These are phyloP conservation scores for Volucella bombylans DNA, from an alignment of 2,888 invertebrate species.

Conservation along the genomic window DNA sequence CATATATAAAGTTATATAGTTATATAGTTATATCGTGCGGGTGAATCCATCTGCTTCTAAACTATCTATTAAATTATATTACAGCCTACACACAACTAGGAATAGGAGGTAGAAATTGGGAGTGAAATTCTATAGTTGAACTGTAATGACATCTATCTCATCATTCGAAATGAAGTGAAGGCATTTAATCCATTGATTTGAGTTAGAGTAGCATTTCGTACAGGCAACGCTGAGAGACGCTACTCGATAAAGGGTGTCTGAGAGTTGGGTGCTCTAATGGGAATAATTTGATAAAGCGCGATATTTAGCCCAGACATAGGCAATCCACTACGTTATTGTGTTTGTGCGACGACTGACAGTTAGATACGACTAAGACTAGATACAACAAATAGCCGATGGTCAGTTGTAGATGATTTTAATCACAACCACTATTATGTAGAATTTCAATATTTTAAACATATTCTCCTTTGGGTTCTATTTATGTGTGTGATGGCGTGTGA, in stretches of 20 bases:
- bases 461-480: conserved; percentile 30
- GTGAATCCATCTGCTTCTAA: conserved; percentile 62
- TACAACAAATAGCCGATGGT: conserved; percentile 13
- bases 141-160: conserved; percentile 58
- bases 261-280: conserved; percentile 43
- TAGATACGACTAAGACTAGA: conserved; percentile 13
- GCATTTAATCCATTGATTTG: conserved; percentile 71
- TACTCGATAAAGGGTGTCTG: conserved; percentile 59
- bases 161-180: conserved; percentile 61
- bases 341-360: background rate
- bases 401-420: conserved; percentile 42
- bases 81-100: conserved; percentile 12
- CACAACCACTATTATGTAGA: conserved; percentile 41
- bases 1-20: conserved; percentile 10
- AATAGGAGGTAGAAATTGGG: conserved; percentile 34
- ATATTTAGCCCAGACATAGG: conserved; percentile 17
- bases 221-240: conserved; percentile 12
- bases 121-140: conserved; percentile 49
- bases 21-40: conserved; percentile 55
- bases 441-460: conserved; percentile 38
- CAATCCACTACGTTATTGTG: conserved; percentile 18
- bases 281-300: conserved; percentile 54
- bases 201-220: conserved; percentile 62
- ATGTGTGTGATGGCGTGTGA: conserved; percentile 51
- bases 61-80: conserved; percentile 69